These are phyloP conservation scores for Acrossocheilus fasciatus DNA, from an alignment of 2,797 vertebrate genomes.

Conservation along the genomic window DNA sequence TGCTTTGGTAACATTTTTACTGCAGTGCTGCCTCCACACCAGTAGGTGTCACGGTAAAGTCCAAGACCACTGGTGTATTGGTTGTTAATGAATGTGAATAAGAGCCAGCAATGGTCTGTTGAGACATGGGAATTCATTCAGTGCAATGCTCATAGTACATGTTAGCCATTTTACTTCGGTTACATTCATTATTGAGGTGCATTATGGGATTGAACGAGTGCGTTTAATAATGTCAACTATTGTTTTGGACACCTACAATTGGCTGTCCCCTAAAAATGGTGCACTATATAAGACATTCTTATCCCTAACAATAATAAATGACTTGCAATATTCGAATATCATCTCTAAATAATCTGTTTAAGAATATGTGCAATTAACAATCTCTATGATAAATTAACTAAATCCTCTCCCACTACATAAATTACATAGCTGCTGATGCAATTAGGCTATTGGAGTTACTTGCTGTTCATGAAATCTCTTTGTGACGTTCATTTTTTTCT, in stretches of 20 bases:
- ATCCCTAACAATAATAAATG: background rate
- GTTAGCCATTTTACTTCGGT: background rate
- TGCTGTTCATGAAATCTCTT: background rate
- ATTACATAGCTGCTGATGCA: background rate
- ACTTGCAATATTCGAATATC: background rate
- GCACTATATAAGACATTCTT: background rate
- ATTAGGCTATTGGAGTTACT: background rate
- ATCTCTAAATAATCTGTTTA: conserved; percentile 4
- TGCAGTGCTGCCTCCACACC: background rate
- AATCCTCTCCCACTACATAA: background rate
- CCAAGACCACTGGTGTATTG: background rate
- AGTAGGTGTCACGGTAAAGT: background rate
- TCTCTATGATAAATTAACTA: background rate
- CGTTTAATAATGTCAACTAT: background rate
- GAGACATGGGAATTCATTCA: background rate
- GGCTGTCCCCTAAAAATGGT: background rate
- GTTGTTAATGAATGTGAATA: background rate
- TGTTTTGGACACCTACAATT: background rate
- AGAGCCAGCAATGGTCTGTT: background rate
- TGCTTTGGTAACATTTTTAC: background rate
- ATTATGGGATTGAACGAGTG: background rate
- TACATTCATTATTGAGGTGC: background rate
- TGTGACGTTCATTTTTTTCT: conserved; percentile 50
- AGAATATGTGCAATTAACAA: background rate
- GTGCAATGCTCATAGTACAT: background rate